These are phyloP conservation scores for Omphaloscelis lunosa DNA, from an alignment of 2,888 invertebrate species.

Conservation along the genomic window DNA sequence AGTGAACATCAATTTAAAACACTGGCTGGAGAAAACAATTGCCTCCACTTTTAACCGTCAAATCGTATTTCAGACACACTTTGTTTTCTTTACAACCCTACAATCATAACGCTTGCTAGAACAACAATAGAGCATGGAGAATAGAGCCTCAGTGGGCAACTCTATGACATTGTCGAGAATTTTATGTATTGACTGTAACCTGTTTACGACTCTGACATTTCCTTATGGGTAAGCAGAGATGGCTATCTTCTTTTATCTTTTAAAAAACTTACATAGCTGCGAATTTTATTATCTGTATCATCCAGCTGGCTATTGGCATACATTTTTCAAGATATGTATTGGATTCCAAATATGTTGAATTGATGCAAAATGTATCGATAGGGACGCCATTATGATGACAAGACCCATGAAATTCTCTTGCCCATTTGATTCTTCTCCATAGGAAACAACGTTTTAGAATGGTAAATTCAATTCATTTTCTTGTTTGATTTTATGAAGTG, in stretches of 20 bases:
- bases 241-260: constrained; percentile 13
- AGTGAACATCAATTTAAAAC: not conserved
- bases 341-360: not conserved
- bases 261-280: not conserved
- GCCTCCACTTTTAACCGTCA: not conserved
- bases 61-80: not conserved
- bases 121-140: constrained; percentile 51
- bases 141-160: constrained; percentile 39
- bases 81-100: constrained; percentile 43
- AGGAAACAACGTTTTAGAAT: not conserved
- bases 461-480: not conserved
- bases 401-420: not conserved
- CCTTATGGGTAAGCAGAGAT: constrained; percentile 27
- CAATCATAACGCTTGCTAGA: constrained; percentile 45
- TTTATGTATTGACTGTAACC: constrained; percentile 64
- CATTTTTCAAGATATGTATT: not conserved
- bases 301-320: not conserved
- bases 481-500: not conserved
- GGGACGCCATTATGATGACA: too few species aligned
- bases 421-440: not conserved
- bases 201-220: constrained; percentile 58
- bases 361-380: not conserved
- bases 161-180: constrained; percentile 65
- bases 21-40: not conserved
- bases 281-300: not conserved